Evolutionary conservation across 2,113 vertebrate species (phyloP).

Genomic region (Phycodurus eques): DNA sequence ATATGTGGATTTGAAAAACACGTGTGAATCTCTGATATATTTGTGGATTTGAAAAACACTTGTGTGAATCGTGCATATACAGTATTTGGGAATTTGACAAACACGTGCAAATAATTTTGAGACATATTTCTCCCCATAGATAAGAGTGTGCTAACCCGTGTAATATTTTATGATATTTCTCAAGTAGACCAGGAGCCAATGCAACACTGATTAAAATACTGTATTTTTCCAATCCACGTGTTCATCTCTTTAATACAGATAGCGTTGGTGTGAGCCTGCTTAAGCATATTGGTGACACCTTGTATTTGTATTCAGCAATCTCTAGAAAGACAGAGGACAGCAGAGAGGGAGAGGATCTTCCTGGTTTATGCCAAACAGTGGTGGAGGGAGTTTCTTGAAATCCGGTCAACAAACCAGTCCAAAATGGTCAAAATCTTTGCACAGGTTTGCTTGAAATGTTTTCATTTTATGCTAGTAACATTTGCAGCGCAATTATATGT

Average conservation of each 20-base stretch:
- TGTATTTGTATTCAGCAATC: slow-evolving; percentile 75
- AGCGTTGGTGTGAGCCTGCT: not conserved
- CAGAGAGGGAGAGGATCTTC: slow-evolving; percentile 93
- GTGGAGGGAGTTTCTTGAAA: slow-evolving; percentile 98
- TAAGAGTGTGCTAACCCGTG: no score
- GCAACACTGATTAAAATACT: not conserved
- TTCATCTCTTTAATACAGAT: not conserved
- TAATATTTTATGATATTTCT: no score
- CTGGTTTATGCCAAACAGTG: slow-evolving; percentile 96
- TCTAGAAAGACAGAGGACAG: slow-evolving; percentile 87
- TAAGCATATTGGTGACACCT: not conserved
- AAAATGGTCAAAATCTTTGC: slow-evolving; percentile 98
- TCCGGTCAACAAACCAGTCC: slow-evolving; percentile 83
- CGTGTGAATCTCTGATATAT: no score
- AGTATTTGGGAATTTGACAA: no score
- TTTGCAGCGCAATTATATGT: not conserved
- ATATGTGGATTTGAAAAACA: no score
- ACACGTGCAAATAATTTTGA: no score
- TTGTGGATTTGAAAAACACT: no score
- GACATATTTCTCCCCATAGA: no score
- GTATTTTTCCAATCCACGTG: slow-evolving; percentile 2
- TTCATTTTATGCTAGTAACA: not conserved
- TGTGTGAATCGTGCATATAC: no score
- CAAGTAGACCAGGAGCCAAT: no score
- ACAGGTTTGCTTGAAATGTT: slow-evolving; percentile 75